These are phyloP conservation scores for Drosophila sulfurigaster DNA, from an alignment of 1,140 invertebrate species.

Conservation along the genomic window DNA sequence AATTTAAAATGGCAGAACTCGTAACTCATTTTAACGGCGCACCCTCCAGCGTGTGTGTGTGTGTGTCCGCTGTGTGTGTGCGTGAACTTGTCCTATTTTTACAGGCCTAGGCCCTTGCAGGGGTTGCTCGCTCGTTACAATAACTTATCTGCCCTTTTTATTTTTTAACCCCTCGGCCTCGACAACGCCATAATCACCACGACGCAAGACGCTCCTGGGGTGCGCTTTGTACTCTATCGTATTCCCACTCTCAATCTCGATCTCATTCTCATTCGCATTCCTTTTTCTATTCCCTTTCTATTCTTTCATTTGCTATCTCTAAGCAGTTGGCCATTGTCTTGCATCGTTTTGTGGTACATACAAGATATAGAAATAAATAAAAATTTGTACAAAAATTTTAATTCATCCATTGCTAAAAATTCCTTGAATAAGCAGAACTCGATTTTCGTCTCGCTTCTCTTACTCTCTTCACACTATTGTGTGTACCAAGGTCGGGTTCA, in stretches of 20 bases:
- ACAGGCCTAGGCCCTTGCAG: conserved; percentile 66
- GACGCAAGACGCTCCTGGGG: conserved; percentile 77
- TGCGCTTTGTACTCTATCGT: conserved; percentile 61
- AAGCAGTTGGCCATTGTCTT: conserved; percentile 76
- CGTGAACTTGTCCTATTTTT: conserved; percentile 79
- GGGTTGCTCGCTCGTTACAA: conserved; percentile 74
- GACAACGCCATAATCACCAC: conserved; percentile 66
- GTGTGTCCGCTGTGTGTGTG: conserved; percentile 39
- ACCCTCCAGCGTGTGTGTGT: conserved; percentile 67
- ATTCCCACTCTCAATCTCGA: conserved; percentile 8
- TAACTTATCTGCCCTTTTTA: conserved; percentile 81
- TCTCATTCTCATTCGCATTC: conserved; percentile 12
- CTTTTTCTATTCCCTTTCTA: conserved; percentile 2
- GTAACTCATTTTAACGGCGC: conserved; percentile 85
- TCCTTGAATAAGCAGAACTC: conserved; percentile 35
- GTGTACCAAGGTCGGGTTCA: conserved; percentile 54
- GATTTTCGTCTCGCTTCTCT: conserved; percentile 29
- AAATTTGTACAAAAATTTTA: conserved; percentile 74
- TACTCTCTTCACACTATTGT: conserved; percentile 30
- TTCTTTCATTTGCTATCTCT: conserved; percentile 57
- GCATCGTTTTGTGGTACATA: conserved; percentile 73
- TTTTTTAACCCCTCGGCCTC: conserved; percentile 60
- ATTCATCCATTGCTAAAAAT: conserved; percentile 50
- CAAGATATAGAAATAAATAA: conserved; percentile 65
- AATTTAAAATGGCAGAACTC: conserved; percentile 84